These are phyloP conservation scores for Apamea anceps DNA, from an alignment of 2,888 invertebrate genomes.

Conservation along the genomic window DNA sequence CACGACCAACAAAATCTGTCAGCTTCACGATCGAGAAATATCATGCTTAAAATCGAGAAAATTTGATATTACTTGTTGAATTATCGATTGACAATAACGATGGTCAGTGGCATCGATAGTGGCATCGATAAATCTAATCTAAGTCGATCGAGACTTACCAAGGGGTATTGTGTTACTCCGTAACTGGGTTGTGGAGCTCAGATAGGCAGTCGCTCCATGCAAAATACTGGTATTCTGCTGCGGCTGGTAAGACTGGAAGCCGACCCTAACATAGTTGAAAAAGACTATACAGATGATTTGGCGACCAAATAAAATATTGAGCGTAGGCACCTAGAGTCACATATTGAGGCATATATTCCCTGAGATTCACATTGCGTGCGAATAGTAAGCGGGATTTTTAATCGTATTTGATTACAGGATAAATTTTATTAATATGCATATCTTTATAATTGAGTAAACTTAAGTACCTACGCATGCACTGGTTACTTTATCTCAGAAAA, in stretches of 20 bases:
- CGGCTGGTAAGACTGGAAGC: not conserved
- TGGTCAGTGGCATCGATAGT: not conserved
- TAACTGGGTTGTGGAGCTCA: not conserved
- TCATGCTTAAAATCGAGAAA: not conserved
- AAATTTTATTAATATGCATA: constrained; percentile 8
- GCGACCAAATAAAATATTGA: too few relatives aligned
- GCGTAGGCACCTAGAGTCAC: not conserved
- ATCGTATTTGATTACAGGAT: constrained; percentile 31
- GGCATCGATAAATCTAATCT: not conserved
- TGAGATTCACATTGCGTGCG: not conserved
- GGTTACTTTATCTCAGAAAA: constrained; percentile 34
- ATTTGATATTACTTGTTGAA: not conserved
- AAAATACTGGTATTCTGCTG: not conserved
- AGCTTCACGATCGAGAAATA: not conserved
- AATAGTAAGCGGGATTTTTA: constrained; percentile 6
- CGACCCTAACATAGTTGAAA: not conserved
- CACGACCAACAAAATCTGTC: not conserved
- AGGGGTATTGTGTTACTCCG: not conserved
- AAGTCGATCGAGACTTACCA: not conserved
- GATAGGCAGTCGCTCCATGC: not conserved
- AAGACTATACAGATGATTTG: not conserved
- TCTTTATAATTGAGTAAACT: constrained; percentile 13
- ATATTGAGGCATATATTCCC: not conserved
- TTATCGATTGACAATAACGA: not conserved
- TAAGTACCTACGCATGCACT: constrained; percentile 11